A percentile compares a stretch with the other conserved stretches of the same genome.
Conservation (phyloP, 2,797 vertebrate species). For the Siniperca obscura region DNA sequence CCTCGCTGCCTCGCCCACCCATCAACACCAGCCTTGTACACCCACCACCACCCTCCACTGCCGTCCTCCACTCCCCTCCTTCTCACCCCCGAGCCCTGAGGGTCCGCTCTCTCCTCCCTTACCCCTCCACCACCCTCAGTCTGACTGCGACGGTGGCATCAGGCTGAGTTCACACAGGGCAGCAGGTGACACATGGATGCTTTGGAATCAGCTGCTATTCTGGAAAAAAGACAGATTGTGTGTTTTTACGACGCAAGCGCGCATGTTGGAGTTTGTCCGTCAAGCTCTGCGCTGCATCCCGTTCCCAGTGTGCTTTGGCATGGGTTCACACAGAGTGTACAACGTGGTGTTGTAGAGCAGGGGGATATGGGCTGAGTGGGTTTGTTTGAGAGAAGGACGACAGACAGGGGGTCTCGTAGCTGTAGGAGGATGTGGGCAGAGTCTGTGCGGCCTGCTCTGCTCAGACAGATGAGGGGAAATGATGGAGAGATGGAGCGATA, state of each 20-base stretch:
- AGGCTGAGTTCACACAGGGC: slow-evolving; percentile 62
- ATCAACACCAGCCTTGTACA: slow-evolving; percentile 73
- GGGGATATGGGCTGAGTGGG: slow-evolving; percentile 63
- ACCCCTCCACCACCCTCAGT: slow-evolving; percentile 10
- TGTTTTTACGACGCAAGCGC: slow-evolving; percentile 21
- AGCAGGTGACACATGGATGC: slow-evolving; percentile 72
- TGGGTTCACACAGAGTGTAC: slow-evolving; percentile 45
- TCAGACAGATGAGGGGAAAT: slow-evolving; percentile 72
- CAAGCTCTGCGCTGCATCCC: slow-evolving; percentile 20
- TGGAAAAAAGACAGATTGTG: slow-evolving; percentile 35
- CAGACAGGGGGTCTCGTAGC: slow-evolving; percentile 64
- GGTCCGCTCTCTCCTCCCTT: slow-evolving; percentile 38
- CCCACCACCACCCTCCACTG: slow-evolving; percentile 59
- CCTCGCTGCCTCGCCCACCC: slow-evolving; percentile 79
- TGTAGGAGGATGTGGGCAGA: slow-evolving; percentile 77
- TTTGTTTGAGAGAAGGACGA: slow-evolving; percentile 61
- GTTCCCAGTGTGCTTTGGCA: slow-evolving; percentile 54
- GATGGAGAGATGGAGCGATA: slow-evolving; percentile 76
- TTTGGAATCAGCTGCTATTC: slow-evolving; percentile 66
- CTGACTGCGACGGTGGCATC: slow-evolving; percentile 56
- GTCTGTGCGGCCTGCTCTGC: slow-evolving; percentile 44
- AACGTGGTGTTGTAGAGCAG: slow-evolving; percentile 46
- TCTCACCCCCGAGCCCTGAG: slow-evolving; percentile 39
- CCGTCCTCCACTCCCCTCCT: slow-evolving; percentile 41
- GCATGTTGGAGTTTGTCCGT: slow-evolving; percentile 27